phyloP scores from a whole-genome alignment of 2,113 vertebrate species.

The Brienomyrus brachyistius region DNA sequence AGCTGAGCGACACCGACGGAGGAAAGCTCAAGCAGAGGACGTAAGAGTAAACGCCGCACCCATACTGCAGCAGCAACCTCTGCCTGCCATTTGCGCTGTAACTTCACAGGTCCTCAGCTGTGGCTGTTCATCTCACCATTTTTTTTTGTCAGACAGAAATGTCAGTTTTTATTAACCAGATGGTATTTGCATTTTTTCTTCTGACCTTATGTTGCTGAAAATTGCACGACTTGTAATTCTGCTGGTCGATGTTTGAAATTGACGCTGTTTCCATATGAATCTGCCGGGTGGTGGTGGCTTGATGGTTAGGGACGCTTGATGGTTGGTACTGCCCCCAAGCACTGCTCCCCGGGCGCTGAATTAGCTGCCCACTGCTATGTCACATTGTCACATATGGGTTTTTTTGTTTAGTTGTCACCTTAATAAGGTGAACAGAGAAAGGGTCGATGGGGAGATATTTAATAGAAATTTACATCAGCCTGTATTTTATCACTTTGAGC shows the following conservation, averaged over 20 bases:
- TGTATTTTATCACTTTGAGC: not conserved
- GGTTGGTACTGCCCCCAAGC: too few relatives aligned
- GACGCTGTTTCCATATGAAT: not conserved
- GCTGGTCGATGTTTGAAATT: not conserved
- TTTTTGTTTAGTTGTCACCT: not conserved
- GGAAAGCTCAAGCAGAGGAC: slow-evolving; percentile 96
- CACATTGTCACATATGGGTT: too few relatives aligned
- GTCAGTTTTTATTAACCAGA: not conserved
- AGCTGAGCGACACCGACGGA: slow-evolving; percentile 80
- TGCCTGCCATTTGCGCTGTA: not conserved
- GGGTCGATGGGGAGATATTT: not conserved
- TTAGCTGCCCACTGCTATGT: too few relatives aligned
- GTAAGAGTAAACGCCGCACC: slow-evolving; percentile 54
- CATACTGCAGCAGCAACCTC: too few relatives aligned
- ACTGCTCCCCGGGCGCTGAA: too few relatives aligned
- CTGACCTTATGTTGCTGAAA: not conserved
- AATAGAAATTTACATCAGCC: not conserved
- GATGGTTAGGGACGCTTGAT: too few relatives aligned
- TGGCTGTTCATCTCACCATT: not conserved
- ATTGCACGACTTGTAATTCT: not conserved
- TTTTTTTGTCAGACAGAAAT: not conserved
- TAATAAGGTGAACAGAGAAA: not conserved
- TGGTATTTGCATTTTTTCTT: not conserved
- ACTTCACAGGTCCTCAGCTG: not conserved
- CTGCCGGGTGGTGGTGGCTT: too few relatives aligned